Conservation (phyloP, 1,140 invertebrate species). For the Neuroterus valhalla region DNA sequence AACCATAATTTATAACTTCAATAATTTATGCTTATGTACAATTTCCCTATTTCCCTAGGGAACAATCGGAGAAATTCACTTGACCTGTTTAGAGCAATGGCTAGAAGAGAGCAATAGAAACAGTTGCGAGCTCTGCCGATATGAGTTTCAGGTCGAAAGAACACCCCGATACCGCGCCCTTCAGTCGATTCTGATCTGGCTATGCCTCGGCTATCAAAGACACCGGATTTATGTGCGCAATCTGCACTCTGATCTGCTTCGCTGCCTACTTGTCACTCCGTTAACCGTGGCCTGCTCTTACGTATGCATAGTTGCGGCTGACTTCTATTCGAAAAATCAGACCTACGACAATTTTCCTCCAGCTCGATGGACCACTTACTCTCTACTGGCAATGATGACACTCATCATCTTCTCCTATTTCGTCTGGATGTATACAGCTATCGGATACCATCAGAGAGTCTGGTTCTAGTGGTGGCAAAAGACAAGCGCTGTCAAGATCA, state of each 20-base stretch:
- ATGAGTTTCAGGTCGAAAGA: slow-evolving; percentile 58
- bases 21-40: slow-evolving; percentile 24
- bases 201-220: slow-evolving; percentile 54
- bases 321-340: slow-evolving; percentile 73
- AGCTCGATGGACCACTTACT: slow-evolving; percentile 72
- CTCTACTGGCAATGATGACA: slow-evolving; percentile 71
- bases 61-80: slow-evolving; percentile 76
- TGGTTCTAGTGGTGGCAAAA: slow-evolving; percentile 77
- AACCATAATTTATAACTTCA: background rate
- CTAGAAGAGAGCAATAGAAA: slow-evolving; percentile 70
- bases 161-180: slow-evolving; percentile 59
- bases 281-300: slow-evolving; percentile 73
- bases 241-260: slow-evolving; percentile 68
- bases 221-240: slow-evolving; percentile 59
- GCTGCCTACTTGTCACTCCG: slow-evolving; percentile 72
- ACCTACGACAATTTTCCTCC: slow-evolving; percentile 70
- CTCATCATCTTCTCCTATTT: slow-evolving; percentile 74
- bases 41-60: slow-evolving; percentile 63
- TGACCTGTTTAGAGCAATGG: slow-evolving; percentile 77
- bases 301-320: slow-evolving; percentile 72
- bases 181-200: slow-evolving; percentile 60
- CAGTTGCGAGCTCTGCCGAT: slow-evolving; percentile 70
- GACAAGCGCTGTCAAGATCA: slow-evolving; percentile 69
- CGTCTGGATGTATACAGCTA: slow-evolving; percentile 72
- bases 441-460: slow-evolving; percentile 72